A percentile compares a stretch with the other conserved stretches of the same genome.
These are phyloP conservation scores for Ptychoptera albimana DNA, from an alignment of 2,888 invertebrate genomes.

Conservation along the genomic window DNA sequence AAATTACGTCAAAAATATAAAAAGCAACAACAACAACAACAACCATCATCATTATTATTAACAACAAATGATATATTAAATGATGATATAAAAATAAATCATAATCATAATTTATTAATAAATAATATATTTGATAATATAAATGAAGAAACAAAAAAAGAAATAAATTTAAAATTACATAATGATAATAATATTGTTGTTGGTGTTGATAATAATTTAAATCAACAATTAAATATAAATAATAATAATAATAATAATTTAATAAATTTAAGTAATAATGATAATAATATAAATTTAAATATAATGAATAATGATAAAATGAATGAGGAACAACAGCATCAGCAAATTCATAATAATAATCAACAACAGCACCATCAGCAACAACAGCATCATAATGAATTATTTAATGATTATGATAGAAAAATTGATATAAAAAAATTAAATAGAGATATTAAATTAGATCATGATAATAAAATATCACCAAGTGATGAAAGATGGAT, in stretches of 20 bases:
- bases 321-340: background rate
- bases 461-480: constrained; percentile 22
- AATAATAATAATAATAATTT: too few species aligned
- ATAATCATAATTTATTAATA: too few species aligned
- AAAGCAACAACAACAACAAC: background rate
- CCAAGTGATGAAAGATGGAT: constrained; percentile 46
- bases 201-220: too few species aligned
- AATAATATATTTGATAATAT: too few species aligned
- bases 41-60: background rate
- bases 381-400: constrained; percentile 4
- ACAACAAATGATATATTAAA: too few species aligned
- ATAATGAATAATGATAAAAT: constrained; percentile 1
- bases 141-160: too few species aligned
- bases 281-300: background rate
- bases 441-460: constrained; percentile 17
- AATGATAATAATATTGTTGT: too few species aligned
- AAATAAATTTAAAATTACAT: too few species aligned
- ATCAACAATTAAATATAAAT: too few species aligned
- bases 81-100: too few species aligned
- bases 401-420: background rate
- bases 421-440: constrained; percentile 2
- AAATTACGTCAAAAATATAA: constrained; percentile 56
- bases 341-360: background rate
- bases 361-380: constrained; percentile 4
- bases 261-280: background rate